Base-by-base conservation (phyloP, 1,140 invertebrate species). In the Orussus abietinus region DNA sequence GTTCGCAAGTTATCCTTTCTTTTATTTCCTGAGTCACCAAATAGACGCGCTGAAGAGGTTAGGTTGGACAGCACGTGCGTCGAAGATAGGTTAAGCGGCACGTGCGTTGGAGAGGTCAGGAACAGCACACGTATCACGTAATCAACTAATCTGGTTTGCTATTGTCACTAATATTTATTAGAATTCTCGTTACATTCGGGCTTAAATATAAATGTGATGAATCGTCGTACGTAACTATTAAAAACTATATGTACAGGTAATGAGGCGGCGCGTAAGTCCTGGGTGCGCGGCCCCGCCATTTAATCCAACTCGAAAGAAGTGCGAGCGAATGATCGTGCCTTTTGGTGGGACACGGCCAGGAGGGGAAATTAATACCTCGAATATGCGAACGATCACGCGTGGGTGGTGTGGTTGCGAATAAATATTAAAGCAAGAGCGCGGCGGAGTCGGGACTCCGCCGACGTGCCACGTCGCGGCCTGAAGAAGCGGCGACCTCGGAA, bases 331-430 rank as follows among this genome's bases (percentile, higher is more conserved):
- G 9, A 11, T 33, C 13, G 18, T 31, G 33, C 42, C 9, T 36
- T 35, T 28, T 39, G 32, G 41, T 12, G 26, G 32, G 26, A 43
- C 44, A 69, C 66, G 46, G 66, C 61, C 66, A 71, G 66, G 60
- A 73, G 68, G 70, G 57, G 70, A 73, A 72, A 69, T 53, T 70
- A 72, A 72, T 73, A 72, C 69, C 64, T 52, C 39, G 34, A 14
- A 36, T 48, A 12, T 21, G 50, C 49, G 35, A 54, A 25, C 31
- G 28, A 38, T 44, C 44, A 50, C 42, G 38, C 41, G 40, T 42
- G 25, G 11, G 49, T 19, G 25, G 18, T 36, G 21, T 38, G 37
- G 31, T 44, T 41, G 13, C 22, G 14, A 49, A 47, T 51, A 47
- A 52, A 49, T 49, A 47, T 50, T 37, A 49, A 36, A 25, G 46